Conservation (phyloP, 1,140 invertebrate genomes). For the Penaeus indicus region DNA sequence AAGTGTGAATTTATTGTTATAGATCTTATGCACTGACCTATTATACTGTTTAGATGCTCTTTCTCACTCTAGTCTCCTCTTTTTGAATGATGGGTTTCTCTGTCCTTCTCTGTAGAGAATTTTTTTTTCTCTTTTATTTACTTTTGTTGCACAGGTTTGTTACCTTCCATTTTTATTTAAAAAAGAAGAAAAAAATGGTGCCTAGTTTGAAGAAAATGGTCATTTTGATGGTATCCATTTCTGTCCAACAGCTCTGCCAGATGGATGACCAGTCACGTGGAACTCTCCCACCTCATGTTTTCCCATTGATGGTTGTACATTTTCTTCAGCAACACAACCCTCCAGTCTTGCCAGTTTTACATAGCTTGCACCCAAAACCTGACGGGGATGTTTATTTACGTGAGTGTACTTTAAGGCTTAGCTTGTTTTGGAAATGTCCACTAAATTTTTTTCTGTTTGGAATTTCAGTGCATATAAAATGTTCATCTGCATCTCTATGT, state of each 20-base stretch:
- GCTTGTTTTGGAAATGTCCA: no score
- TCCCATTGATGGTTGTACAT: conserved; percentile 76
- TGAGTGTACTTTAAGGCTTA: conserved; percentile 20
- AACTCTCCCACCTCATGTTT: conserved; percentile 78
- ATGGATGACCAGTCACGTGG: conserved; percentile 77
- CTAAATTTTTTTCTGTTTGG: no score
- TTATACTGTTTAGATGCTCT: no score
- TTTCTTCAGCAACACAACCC: conserved; percentile 75
- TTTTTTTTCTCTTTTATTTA: background rate
- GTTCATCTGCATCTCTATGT: no score
- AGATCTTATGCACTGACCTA: no score
- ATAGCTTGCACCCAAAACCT: conserved; percentile 70
- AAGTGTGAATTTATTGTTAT: background rate
- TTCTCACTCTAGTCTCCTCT: background rate
- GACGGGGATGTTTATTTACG: conserved; percentile 44
- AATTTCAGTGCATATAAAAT: no score
- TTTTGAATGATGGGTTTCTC: background rate
- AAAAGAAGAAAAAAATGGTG: background rate
- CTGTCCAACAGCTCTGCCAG: conserved; percentile 72
- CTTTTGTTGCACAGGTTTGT: background rate
- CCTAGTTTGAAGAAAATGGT: background rate
- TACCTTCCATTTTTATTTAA: background rate
- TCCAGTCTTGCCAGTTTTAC: conserved; percentile 77
- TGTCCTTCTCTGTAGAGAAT: background rate
- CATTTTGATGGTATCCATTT: background rate